A percentile compares a stretch with the other conserved stretches of the same genome.
Evolutionary conservation across 2,797 vertebrate genomes (phyloP).

Genomic region (Neoniphon sammara): DNA sequence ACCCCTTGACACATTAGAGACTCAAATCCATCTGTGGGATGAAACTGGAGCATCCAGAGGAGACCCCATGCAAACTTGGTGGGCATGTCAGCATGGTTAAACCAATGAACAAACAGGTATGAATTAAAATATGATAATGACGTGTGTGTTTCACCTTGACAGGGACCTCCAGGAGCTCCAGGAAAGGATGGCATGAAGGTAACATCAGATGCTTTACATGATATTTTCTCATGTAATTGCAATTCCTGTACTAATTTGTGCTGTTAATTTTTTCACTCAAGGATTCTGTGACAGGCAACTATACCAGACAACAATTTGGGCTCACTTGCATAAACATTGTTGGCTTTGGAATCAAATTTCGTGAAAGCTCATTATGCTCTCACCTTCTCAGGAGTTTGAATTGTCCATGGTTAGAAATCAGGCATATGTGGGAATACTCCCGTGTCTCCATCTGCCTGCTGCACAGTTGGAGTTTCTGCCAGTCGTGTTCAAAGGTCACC

Average conservation of each 20-base stretch:
- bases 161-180: constrained; percentile 92
- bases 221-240: background rate
- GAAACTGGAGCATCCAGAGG: no score
- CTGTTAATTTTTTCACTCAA: no score
- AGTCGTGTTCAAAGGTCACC: background rate
- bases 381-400: background rate
- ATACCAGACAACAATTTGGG: background rate
- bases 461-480: constrained; percentile 1
- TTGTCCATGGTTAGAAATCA: constrained; percentile 5
- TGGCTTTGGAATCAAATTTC: constrained; percentile 33
- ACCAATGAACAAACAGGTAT: constrained; percentile 7
- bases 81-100: background rate
- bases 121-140: background rate
- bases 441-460: constrained; percentile 25
- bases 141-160: constrained; percentile 31
- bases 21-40: background rate
- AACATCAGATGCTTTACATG: constrained; percentile 54
- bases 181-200: constrained; percentile 95
- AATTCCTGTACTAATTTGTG: no score
- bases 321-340: background rate
- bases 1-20: background rate
- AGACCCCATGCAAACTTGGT: no score
- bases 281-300: background rate
- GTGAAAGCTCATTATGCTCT: no score
- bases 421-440: constrained; percentile 29